These are phyloP conservation scores for Protobothrops flavoviridis DNA, from an alignment of 2,113 vertebrate species.

Conservation along the genomic window DNA sequence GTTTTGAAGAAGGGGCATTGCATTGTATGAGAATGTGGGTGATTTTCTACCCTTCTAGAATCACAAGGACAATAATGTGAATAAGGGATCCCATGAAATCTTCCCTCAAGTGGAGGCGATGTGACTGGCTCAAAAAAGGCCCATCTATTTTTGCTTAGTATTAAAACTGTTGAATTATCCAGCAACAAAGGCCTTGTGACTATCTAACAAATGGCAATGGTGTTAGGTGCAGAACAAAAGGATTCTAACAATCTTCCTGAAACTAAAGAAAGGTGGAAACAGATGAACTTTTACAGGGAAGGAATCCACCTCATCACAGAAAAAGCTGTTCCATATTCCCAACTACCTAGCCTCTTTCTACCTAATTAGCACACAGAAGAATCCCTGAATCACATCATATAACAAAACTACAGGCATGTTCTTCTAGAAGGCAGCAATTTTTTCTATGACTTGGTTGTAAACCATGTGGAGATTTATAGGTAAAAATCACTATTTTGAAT, in stretches of 20 bases:
- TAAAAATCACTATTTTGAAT: neutral
- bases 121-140: neutral
- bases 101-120: neutral
- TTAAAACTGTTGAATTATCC: neutral
- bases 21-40: neutral
- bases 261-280: neutral
- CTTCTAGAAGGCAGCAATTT: neutral
- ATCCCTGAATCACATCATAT: neutral
- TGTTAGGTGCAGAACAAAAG: neutral
- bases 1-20: neutral
- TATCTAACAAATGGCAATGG: neutral
- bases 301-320: neutral
- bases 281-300: neutral
- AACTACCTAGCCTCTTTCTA: neutral
- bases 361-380: neutral
- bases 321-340: neutral
- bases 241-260: neutral
- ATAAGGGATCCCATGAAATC: neutral
- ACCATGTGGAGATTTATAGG: neutral
- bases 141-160: neutral
- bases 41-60: neutral
- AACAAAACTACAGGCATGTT: neutral
- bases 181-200: neutral
- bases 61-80: neutral
- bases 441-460: neutral